Base-by-base conservation (phyloP, 2,888 invertebrate genomes). In the Aquatica leii region DNA sequence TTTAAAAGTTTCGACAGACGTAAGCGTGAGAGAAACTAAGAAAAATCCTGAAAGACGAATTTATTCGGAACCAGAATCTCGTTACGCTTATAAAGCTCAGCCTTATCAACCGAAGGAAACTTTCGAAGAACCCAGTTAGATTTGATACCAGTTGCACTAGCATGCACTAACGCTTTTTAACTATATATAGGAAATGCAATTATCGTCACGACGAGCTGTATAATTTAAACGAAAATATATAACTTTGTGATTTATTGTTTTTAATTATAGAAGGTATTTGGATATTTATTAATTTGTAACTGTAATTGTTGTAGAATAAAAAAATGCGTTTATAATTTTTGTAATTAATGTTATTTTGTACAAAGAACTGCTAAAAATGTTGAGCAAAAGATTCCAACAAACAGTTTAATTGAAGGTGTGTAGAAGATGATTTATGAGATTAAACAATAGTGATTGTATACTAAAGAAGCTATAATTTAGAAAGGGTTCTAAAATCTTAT, bases 41-140 rank as follows among this genome's bases (percentile, higher is more conserved):
- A 81, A 80, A 66, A 79, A 76, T 71, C 81, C 81, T 0, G 81
- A 81, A 69, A 75, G 80, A 69, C 73, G 80, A 68, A 77, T 81
- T 73, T 81, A 80, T 71, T 76, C 80, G 2, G 78, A 80, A 56
- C 75, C 75, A 21, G 77, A 78, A 60, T 71, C 75, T 46, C 73
- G 75, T 73, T 78, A 76, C 70, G 72, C 73, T 37, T 74, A 73
- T 55, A 73, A 75, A 65, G 55, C 70, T 17, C 67, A 69, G 12
- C 49, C 69, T 24, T 71, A 67, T 57, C 67, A 66, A 48, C 46
- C 66, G 6, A 69, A 69, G 21, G 71, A 68, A 48, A 66, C 41
- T 21, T 50, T 60, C 20, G 57, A 64, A 15, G 55, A 50, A 12
- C 59, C 54, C 21, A 56, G 43, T 62, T 62, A 62, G 12, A 21